A percentile compares a stretch with the other conserved stretches of the same genome.
phyloP scores from a whole-genome alignment of 2,113 vertebrate genomes.

The Pantherophis guttatus region DNA sequence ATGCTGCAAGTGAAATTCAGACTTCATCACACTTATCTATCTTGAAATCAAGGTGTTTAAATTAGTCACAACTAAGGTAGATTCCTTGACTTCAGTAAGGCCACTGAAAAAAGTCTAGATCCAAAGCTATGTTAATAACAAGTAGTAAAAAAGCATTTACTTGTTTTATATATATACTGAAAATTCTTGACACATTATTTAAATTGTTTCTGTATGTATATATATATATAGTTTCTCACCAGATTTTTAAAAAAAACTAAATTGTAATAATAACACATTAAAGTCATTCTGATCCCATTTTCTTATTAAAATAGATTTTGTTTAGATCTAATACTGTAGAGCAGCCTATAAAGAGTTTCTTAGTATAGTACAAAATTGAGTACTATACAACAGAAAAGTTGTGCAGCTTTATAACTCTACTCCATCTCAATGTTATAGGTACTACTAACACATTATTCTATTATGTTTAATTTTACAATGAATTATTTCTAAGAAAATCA shows the following conservation, averaged over 20 bases:
- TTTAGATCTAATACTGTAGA: not conserved
- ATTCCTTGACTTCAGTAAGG: not conserved
- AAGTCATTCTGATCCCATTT: not conserved
- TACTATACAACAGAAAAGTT: not conserved
- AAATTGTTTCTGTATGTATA: too few species aligned
- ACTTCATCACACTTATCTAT: not conserved
- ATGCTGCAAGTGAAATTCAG: too few species aligned
- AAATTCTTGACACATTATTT: too few species aligned
- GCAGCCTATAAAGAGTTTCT: not conserved
- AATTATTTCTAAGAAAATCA: not conserved
- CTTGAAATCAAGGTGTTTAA: not conserved
- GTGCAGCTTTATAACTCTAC: not conserved
- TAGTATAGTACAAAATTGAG: not conserved
- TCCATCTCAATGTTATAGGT: not conserved
- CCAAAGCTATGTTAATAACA: not conserved
- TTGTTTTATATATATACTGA: too few species aligned
- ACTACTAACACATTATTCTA: not conserved
- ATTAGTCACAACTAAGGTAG: not conserved
- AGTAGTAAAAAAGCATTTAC: not conserved
- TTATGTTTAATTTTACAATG: not conserved
- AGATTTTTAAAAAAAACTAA: not conserved
- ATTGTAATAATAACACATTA: not conserved
- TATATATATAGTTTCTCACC: too few species aligned
- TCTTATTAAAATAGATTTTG: not conserved
- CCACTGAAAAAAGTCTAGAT: not conserved